These are phyloP conservation scores for Casuarius casuarius DNA, from an alignment of 2,113 vertebrate genomes.

Conservation along the genomic window DNA sequence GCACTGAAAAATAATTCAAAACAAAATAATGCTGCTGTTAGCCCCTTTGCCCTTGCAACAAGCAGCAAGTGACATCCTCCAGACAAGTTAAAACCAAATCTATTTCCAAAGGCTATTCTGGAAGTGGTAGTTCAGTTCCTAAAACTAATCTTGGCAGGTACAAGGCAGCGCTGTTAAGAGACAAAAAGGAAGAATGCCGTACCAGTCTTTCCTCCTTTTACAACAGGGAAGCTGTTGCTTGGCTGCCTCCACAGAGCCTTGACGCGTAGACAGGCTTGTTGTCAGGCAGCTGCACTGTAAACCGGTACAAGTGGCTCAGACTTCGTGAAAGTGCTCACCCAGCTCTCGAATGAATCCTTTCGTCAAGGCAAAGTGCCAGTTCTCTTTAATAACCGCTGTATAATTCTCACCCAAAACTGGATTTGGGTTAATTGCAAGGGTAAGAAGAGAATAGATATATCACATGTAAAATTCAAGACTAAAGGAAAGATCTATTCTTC, in stretches of 20 bases:
- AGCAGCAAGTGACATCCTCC: background rate
- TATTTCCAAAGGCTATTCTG: background rate
- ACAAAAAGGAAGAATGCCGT: background rate
- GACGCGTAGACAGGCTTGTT: fast-evolving
- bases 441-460: fast-evolving
- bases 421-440: background rate
- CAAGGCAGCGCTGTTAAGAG: background rate
- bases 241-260: background rate
- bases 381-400: background rate
- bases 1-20: background rate
- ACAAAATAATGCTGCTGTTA: background rate
- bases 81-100: background rate
- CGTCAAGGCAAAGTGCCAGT: background rate
- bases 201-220: no score
- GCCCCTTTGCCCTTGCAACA: background rate
- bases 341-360: background rate
- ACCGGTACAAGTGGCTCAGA: fast-evolving
- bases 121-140: background rate
- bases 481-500: background rate
- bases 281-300: background rate
- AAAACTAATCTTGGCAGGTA: background rate
- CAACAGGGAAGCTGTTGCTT: background rate
- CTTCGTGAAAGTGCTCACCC: background rate
- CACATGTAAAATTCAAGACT: fast-evolving
- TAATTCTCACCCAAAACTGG: background rate